Base-by-base conservation (phyloP, 2,113 vertebrate species). In the Gymnogyps californianus region DNA sequence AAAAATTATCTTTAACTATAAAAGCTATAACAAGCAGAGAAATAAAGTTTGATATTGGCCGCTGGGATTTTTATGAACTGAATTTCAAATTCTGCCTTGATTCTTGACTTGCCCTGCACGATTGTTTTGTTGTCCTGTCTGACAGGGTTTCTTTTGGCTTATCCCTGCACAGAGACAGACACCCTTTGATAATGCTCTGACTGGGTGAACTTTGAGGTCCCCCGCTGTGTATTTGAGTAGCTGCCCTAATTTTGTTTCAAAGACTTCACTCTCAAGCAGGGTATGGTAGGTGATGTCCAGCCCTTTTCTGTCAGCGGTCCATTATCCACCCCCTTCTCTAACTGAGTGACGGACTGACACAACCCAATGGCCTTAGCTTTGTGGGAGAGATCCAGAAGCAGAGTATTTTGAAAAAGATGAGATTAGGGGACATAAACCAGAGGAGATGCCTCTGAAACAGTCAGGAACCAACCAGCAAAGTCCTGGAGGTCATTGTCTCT, bases 131-230 rank as follows among this genome's bases (percentile, higher is more conserved):
- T 62, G 28, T 34, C 24, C 21, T 55, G 21, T 26, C 26, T 42
- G 8, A 5, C 11, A 7, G 28, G 1, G 20, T 47, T 65, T 49
- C 54, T 66, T 61, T 36, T 14, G 54, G 3, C n/a, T 42, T 16
- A 1, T 38, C 6, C 20, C 9, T 22, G 42, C 42, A 1, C 1
- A 9, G 92, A 11, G 52, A 14, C 15, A 21, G 26, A 2, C 1
- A 1, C 36, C 16, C 31, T 84, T 47, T 52, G 83, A 16, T 38
- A 21, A 32, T 3, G 19, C 31, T 28, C 14, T 16, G 34, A 6
- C 36, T 22, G 16, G 57, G 31, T 8, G 69, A 46, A 4, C 85
- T 28, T 6, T 15, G 74, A 15, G 49, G 31, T 26, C 3, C 64
- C 52, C 40, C 8, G 0, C 40, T 20, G 47, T 5, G 34, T 16